Evolutionary conservation across 2,888 invertebrate genomes (phyloP).

Genomic region (Rhingia rostrata): DNA sequence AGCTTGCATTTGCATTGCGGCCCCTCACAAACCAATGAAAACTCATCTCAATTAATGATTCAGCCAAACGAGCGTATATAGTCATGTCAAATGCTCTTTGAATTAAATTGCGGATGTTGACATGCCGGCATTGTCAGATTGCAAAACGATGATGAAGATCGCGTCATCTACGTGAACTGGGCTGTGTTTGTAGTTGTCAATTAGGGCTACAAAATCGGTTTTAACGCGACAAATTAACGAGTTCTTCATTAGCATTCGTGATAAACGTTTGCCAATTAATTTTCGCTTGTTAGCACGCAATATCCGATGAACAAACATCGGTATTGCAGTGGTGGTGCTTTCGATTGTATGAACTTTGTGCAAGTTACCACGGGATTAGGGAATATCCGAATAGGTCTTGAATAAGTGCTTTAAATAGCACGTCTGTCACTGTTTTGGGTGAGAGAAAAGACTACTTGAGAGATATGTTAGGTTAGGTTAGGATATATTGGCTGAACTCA

Average conservation of each 20-base stretch:
- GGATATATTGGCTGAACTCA: no score
- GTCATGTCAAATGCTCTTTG: background rate
- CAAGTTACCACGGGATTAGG: no score
- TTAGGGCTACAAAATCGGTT: slow-evolving; percentile 4
- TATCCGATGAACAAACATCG: slow-evolving; percentile 10
- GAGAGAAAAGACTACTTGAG: no score
- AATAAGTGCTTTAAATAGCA: no score
- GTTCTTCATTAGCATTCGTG: slow-evolving; percentile 10
- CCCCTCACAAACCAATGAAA: no score
- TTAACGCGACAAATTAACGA: slow-evolving; percentile 19
- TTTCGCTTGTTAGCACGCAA: slow-evolving; percentile 27
- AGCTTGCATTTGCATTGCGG: no score
- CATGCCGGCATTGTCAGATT: background rate
- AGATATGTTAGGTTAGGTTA: no score
- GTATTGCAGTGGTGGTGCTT: background rate
- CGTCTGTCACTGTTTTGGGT: no score
- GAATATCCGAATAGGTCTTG: no score
- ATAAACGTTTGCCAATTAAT: slow-evolving; percentile 36
- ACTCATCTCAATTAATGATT: background rate
- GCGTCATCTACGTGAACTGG: slow-evolving; percentile 20
- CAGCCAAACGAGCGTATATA: background rate
- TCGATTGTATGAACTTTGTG: background rate
- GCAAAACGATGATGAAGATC: background rate
- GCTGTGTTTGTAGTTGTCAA: slow-evolving; percentile 12
- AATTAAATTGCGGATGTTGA: background rate